These are phyloP conservation scores for Neofelis nebulosa DNA, from an alignment of 2,113 vertebrate species.

Conservation along the genomic window DNA sequence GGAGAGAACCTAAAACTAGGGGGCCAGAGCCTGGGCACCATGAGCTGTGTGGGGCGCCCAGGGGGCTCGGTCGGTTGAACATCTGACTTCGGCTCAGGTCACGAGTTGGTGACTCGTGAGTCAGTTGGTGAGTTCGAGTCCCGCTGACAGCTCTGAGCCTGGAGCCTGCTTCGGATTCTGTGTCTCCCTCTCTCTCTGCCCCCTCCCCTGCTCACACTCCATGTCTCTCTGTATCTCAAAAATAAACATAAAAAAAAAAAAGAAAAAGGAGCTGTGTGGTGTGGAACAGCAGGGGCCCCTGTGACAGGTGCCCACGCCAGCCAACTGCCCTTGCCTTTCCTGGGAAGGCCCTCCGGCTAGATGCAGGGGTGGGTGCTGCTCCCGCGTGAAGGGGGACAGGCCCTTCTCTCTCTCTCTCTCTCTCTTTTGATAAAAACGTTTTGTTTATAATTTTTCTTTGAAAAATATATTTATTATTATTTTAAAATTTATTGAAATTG, in stretches of 20 bases:
- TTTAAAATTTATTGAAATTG: background rate
- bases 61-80: too few species aligned
- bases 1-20: background rate
- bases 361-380: background rate
- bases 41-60: too few species aligned
- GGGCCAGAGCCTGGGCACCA: background rate
- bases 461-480: background rate
- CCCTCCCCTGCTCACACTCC: too few species aligned
- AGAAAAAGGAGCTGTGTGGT: background rate
- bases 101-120: too few species aligned
- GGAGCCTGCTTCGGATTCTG: too few species aligned
- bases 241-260: too few species aligned
- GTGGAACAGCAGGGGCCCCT: background rate
- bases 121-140: too few species aligned
- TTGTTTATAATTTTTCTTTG: background rate
- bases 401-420: background rate
- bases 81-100: too few species aligned
- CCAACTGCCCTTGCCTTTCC: background rate
- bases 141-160: too few species aligned
- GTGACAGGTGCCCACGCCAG: accelerated
- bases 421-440: background rate
- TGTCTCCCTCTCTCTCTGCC: too few species aligned
- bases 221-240: too few species aligned
- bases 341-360: background rate
- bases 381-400: too few species aligned